Evolutionary conservation across 1,140 invertebrate species (phyloP), one percentile per base, ranked within the genome.

Genomic region (Drosophila nigrodunni): DNA sequence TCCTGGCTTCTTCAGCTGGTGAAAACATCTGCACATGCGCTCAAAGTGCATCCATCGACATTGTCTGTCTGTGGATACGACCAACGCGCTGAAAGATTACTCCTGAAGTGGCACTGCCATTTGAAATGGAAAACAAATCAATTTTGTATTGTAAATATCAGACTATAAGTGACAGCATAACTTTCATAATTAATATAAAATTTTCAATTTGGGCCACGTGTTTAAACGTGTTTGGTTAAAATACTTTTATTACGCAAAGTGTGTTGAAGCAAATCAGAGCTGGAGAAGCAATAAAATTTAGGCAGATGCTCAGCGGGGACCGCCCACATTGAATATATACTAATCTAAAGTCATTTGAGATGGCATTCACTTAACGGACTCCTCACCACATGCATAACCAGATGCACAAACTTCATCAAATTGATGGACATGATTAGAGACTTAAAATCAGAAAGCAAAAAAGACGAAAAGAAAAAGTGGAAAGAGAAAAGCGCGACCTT

Each of bases 341-440:
- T 30, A 55, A 52, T 10, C 13, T 54, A 35, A n/a, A 37, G 59
- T 30, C 34, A 70, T 70, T 64, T 54, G 9, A 55, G 39, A 37
- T 66, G 41, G 25, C 52, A 54, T 52, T 35, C 34, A 46, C 34
- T 70, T 15, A 44, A 59, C 35, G 15, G 37, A 47, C 66, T 15
- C 54, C 77, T 76, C 80, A 67, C 69, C 79, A 78, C 69, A 82
- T 54, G 25, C 49, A 50, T n/a, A 52, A 18, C 50, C 52, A 70
- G 46, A 57, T 70, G 72, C 41, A 39, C 15, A 15, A 10, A 78
- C 62, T 6, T 61, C 80, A 82, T 89, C 85, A 89, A 89, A 85
- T 86, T 89, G 86, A 89, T 89, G 85, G 81, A 90, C 85, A 90
- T 76, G 85, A 89, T 88, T 88, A 76, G 78, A 82, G 77, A 58